Evolutionary conservation across 2,888 invertebrate genomes (phyloP).

Genomic region (Orthonevra nobilis): DNA sequence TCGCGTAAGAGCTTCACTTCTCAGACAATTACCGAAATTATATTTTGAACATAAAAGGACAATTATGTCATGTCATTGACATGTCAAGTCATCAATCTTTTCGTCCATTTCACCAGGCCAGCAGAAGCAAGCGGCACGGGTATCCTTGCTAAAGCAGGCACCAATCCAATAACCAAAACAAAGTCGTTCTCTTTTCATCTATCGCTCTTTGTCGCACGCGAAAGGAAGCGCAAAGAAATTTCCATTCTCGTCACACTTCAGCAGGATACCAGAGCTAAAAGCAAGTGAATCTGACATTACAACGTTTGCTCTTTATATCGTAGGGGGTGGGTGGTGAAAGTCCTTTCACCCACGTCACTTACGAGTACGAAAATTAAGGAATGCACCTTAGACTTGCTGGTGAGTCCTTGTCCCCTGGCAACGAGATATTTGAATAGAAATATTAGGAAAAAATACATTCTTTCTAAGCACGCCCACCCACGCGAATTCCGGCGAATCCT

Average conservation of each 20-base stretch:
- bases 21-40: slow-evolving; percentile 7
- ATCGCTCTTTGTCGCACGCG: slow-evolving; percentile 27
- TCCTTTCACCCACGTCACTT: background rate
- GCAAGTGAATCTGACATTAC: slow-evolving; percentile 31
- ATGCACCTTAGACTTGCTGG: slow-evolving; percentile 43
- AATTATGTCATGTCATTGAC: slow-evolving; percentile 77
- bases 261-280: slow-evolving; percentile 72
- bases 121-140: slow-evolving; percentile 71
- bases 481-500: background rate
- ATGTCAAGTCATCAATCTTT: slow-evolving; percentile 81
- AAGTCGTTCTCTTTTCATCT: slow-evolving; percentile 41
- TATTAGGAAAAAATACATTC: slow-evolving; percentile 75
- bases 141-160: too few relatives aligned
- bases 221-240: slow-evolving; percentile 74
- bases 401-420: slow-evolving; percentile 75
- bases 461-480: slow-evolving; percentile 51
- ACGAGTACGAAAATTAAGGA: slow-evolving; percentile 30
- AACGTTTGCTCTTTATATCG: too few relatives aligned
- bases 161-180: too few relatives aligned
- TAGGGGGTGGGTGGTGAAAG: background rate
- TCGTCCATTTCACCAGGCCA: slow-evolving; percentile 78
- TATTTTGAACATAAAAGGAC: too few relatives aligned
- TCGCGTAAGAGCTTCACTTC: slow-evolving; percentile 5
- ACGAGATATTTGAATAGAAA: slow-evolving; percentile 79
- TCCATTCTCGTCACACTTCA: slow-evolving; percentile 79